Evolutionary conservation across 2,113 vertebrate genomes (phyloP).

Genomic region (Panurus biarmicus): DNA sequence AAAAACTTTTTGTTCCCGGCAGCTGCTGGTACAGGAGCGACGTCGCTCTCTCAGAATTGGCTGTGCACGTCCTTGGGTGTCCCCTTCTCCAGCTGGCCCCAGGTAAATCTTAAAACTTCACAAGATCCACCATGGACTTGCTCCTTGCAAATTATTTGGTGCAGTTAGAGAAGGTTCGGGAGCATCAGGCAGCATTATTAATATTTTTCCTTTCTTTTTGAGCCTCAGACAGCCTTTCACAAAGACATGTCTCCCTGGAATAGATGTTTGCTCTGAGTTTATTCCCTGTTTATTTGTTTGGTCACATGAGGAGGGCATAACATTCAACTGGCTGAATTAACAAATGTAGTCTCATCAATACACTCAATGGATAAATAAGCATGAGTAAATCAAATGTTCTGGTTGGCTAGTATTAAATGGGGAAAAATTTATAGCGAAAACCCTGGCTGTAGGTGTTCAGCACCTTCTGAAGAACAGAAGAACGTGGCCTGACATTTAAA

Average conservation of each 20-base stretch:
- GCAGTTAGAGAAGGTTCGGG: background rate
- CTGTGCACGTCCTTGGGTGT: background rate
- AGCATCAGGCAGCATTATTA: background rate
- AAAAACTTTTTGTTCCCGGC: background rate
- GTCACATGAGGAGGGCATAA: background rate
- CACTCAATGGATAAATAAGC: background rate
- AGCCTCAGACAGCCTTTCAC: background rate
- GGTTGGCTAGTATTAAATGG: background rate
- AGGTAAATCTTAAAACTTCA: background rate
- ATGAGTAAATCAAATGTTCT: background rate
- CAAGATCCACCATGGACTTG: background rate
- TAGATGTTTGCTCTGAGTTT: background rate
- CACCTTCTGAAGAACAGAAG: background rate
- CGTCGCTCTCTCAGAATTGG: background rate
- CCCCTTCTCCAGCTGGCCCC: background rate
- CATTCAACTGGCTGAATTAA: background rate
- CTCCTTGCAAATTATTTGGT: background rate
- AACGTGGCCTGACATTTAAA: background rate
- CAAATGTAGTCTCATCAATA: background rate
- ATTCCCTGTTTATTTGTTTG: background rate
- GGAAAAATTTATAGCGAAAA: background rate
- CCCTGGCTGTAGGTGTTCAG: background rate
- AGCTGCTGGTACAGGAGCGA: background rate
- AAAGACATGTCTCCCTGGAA: background rate
- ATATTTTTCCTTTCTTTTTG: background rate